These are phyloP conservation scores for Andrena flavipes DNA, from an alignment of 2,888 invertebrate genomes.

Conservation along the genomic window DNA sequence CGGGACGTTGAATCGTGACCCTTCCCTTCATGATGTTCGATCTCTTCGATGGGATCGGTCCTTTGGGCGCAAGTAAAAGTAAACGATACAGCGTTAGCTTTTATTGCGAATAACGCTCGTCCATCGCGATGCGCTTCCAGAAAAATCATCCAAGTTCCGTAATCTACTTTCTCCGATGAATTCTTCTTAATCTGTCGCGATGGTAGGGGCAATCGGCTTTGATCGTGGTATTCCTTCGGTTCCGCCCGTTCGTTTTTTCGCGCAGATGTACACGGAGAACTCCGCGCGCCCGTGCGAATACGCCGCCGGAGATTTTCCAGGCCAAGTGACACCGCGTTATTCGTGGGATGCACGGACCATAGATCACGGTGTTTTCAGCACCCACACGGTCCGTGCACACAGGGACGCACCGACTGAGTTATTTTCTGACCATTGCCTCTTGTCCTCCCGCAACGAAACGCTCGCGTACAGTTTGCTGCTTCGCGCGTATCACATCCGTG, in stretches of 20 bases:
- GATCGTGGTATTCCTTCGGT: constrained; percentile 20
- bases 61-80: constrained; percentile 23
- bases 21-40: constrained; percentile 37
- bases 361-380: constrained; percentile 71
- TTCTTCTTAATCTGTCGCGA: too few relatives aligned
- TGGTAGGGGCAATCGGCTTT: too few relatives aligned
- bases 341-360: constrained; percentile 64
- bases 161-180: background rate
- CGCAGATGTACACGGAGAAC: constrained; percentile 8
- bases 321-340: constrained; percentile 61
- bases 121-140: background rate
- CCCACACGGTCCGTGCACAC: constrained; percentile 46
- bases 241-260: constrained; percentile 15
- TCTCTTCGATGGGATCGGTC: constrained; percentile 47
- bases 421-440: constrained; percentile 76
- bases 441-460: constrained; percentile 45
- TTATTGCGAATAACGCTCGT: constrained; percentile 45
- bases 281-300: constrained; percentile 41
- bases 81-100: constrained; percentile 27
- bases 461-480: constrained; percentile 45
- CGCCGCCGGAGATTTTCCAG: constrained; percentile 66
- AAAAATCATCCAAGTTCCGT: constrained; percentile 22
- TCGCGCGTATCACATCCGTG: constrained; percentile 2
- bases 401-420: constrained; percentile 71
- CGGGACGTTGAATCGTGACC: constrained; percentile 34